Base-by-base conservation (phyloP, 2,113 vertebrate species). In the Vulpes lagopus region DNA sequence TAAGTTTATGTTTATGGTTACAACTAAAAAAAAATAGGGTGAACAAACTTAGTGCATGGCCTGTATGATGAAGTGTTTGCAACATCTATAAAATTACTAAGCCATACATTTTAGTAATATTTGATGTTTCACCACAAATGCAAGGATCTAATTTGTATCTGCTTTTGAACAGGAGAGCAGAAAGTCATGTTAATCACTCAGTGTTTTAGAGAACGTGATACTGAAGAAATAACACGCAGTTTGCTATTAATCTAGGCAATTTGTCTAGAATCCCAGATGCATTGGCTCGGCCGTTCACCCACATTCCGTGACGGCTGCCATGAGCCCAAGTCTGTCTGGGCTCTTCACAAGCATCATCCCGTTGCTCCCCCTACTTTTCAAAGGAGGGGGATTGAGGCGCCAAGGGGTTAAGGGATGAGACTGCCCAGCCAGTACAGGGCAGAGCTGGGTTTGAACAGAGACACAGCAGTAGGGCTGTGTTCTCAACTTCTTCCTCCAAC, bases 61-160 rank as follows among this genome's bases (percentile, higher is more conserved):
- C 69, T 90, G 30, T 71, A 9, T 73, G n/a, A 9, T 83, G 80
- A 74, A 59, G 17, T 83, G 62, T 87, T 71, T 71, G 17, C 85
- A 81, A 60, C n/a, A 38, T 30, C 89, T 87, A 3, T 53, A 8
- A 19, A 76, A 73, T 88, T 80, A 60, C 27, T 78, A 65, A 78
- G 67, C 55, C 32, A 14, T 78, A 43, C 17, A n/a, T 91, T 94
- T 92, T 59, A 88, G 80, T 67, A 73, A n/a, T 94, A 57, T 60
- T 73, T 25, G 22, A 25, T 81, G 67, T 89, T 96, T 94, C 82
- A 93, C 60, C 96, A 96, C 80, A 97, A 73, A 88, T 35, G 23
- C 55, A 84, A 96, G 92, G 30, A 94, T 51, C 8, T 89, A 35
- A 83, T 96, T 96, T 89, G 87, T 59, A 94, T 95, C 81, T 74